Percentiles rank a stretch among this genome's conserved stretches.
Conservation (phyloP, 2,888 invertebrate genomes). For the Steromphala cineraria region DNA sequence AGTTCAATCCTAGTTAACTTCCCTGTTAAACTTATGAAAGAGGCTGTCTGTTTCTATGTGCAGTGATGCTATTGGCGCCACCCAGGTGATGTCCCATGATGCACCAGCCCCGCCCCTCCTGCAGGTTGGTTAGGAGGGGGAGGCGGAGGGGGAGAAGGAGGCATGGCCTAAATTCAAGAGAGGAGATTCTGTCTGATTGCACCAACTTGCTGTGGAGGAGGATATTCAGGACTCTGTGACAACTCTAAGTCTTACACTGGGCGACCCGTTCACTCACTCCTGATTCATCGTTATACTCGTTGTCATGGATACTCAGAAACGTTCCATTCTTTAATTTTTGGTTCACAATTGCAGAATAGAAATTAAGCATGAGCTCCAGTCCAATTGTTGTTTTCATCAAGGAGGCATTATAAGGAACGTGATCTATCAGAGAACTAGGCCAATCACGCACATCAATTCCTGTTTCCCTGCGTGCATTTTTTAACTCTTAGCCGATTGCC, state of each 20-base stretch:
- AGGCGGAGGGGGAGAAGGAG: too few species aligned
- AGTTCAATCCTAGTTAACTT: background rate
- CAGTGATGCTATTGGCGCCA: background rate
- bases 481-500: too few species aligned
- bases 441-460: too few species aligned
- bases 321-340: background rate
- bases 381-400: background rate
- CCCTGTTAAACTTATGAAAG: background rate
- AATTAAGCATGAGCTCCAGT: background rate
- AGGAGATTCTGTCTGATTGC: background rate
- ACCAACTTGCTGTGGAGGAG: background rate
- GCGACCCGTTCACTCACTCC: background rate
- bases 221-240: background rate
- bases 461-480: too few species aligned
- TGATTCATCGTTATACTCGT: slow-evolving; percentile 2
- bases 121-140: too few species aligned
- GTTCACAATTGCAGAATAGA: background rate
- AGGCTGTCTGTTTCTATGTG: background rate
- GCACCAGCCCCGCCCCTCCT: background rate
- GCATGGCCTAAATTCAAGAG: too few species aligned
- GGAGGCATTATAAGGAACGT: background rate
- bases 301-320: slow-evolving; percentile 5
- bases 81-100: slow-evolving; percentile 7
- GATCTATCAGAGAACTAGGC: too few species aligned
- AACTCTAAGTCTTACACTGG: background rate